Evolutionary conservation across 1,140 invertebrate genomes (phyloP), one percentile per base, ranked within the genome.

Genomic region (Neomicropteryx cornuta): DNA sequence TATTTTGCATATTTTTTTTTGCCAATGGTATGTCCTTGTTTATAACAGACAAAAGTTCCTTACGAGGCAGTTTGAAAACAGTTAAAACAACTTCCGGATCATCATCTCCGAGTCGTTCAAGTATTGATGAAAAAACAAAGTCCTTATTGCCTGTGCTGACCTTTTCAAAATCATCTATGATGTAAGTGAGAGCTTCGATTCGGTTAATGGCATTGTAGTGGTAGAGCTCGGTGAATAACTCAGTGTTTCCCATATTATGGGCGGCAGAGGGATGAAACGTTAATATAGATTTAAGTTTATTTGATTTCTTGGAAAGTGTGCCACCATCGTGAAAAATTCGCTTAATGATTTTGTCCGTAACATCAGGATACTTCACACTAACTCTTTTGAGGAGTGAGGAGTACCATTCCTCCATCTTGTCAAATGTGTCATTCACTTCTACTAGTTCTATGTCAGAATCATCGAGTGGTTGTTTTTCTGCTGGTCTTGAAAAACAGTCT

Each of bases 141-240:
- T 71, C 62, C 27, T 55, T 47, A 45, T 75, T 68, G 33, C 58
- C 54, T 18, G 60, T 50, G 42, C 64, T 68, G 1, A 77, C 50
- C 6, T 54, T 52, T 17, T 65, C 33, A 43, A 64, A 72, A 44
- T 71, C 57, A 44, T 66, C 71, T 2, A 63, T 43, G 29, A 79
- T 62, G 44, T 68, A 70, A 44, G 72, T 66, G 0, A 85, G 62
- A 0, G 79, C 81, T 42, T 72, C 54, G 2, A 74, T 56, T 43
- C 83, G 60, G 31, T 78, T 65, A 35, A 72, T 56, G 0, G 75
- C 45, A 51, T 70, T 77, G 4, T 71, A 57, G 50, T 84, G 77
- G 46, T 79, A 77, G 2, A 86, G 53, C 33, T 77, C 77, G 49
- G 79, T 70, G 40, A 83, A 77, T 0, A 81, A 61, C 13, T 72